A percentile compares a stretch with the other conserved stretches of the same genome.
These are phyloP conservation scores for Hemiprocne comata DNA, from an alignment of 2,113 vertebrate genomes.

Conservation along the genomic window DNA sequence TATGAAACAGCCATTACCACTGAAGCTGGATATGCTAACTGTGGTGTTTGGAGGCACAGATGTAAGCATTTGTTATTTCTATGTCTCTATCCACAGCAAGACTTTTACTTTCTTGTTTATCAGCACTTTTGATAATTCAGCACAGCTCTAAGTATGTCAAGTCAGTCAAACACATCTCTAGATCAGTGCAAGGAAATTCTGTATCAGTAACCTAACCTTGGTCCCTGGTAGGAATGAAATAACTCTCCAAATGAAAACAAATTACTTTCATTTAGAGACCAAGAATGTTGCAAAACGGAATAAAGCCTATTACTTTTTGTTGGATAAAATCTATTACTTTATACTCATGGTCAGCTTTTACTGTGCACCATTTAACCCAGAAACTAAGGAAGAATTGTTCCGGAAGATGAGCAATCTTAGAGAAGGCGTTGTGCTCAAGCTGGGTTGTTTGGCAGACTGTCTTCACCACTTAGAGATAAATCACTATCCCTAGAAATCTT, in stretches of 20 bases:
- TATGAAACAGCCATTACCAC: not conserved
- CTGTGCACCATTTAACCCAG: not conserved
- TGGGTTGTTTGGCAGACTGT: not conserved
- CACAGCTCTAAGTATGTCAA: not conserved
- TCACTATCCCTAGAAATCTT: not conserved
- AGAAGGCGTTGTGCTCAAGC: not conserved
- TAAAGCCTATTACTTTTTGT: not conserved
- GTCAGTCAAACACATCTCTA: not conserved
- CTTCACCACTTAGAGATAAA: not conserved
- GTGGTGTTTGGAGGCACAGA: not conserved
- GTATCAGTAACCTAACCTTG: not conserved
- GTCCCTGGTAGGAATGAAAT: not conserved
- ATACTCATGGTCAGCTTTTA: not conserved
- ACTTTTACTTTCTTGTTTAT: not conserved
- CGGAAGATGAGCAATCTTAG: not conserved
- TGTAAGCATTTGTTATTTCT: not conserved
- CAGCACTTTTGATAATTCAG: not conserved
- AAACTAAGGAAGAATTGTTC: not conserved
- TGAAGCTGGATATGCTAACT: rapidly evolving
- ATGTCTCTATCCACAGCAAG: not conserved
- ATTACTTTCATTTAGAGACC: not conserved
- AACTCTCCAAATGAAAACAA: not conserved
- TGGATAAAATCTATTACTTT: not conserved
- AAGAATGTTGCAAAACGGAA: not conserved
- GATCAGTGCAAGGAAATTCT: not conserved